These are phyloP conservation scores for Lissonota sp. DNA, from an alignment of 2,888 invertebrate genomes.

Conservation along the genomic window DNA sequence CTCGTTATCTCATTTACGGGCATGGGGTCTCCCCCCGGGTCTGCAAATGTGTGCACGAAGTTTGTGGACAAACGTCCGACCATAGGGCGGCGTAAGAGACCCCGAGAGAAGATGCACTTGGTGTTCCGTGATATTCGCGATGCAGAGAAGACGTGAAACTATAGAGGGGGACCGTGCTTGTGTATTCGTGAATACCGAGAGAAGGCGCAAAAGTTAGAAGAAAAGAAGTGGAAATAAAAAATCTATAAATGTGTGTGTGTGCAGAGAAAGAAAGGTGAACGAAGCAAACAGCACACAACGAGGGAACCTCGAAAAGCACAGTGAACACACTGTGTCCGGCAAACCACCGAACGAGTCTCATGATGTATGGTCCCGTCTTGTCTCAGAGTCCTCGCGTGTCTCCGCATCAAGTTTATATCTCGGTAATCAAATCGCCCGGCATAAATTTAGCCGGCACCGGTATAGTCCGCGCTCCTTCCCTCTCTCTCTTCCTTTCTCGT, in stretches of 20 bases:
- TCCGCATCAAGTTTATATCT: conserved; percentile 83
- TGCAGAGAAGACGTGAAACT: conserved; percentile 49
- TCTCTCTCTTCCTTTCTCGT: conserved; percentile 1
- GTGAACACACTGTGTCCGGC: conserved; percentile 40
- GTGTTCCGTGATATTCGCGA: conserved; percentile 12
- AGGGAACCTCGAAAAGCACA: too few species aligned
- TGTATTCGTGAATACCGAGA: conserved; percentile 27
- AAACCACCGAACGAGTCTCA: conserved; percentile 76
- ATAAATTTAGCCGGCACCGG: conserved; percentile 71
- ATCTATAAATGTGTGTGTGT: background rate
- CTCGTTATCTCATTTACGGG: conserved; percentile 83
- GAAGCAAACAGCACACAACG: conserved; percentile 45
- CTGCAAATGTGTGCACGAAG: conserved; percentile 46
- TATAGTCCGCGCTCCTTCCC: conserved; percentile 47
- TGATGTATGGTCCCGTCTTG: conserved; percentile 83
- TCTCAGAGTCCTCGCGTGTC: conserved; percentile 77
- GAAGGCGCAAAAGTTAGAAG: conserved; percentile 33
- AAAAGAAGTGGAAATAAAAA: conserved; percentile 42
- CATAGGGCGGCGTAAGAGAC: conserved; percentile 19
- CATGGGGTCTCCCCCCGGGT: conserved; percentile 55
- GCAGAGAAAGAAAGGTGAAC: conserved; percentile 66
- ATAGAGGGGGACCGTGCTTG: conserved; percentile 4
- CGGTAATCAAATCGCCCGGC: conserved; percentile 83
- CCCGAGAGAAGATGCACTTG: conserved; percentile 33
- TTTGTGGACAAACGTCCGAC: conserved; percentile 69